Evolutionary conservation across 2,888 invertebrate genomes (phyloP).

Genomic region (Orthosia cruda): DNA sequence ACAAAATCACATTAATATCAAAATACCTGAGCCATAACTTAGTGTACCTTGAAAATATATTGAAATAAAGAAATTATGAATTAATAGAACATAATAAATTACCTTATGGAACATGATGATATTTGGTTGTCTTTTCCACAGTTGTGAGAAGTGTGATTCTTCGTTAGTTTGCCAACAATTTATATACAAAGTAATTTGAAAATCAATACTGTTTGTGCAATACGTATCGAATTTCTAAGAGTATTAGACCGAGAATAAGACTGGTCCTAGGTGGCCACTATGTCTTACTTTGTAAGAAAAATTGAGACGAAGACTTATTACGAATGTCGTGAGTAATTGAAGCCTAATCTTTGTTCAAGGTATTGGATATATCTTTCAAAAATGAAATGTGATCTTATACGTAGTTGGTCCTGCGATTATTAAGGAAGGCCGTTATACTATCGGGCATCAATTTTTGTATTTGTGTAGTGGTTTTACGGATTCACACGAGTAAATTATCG

Average conservation of each 20-base stretch:
- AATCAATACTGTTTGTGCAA: constrained; percentile 87
- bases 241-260: constrained; percentile 78
- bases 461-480: neutral
- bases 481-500: too few species aligned
- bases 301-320: neutral
- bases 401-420: neutral
- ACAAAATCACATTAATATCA: constrained; percentile 14
- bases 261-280: constrained; percentile 39
- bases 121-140: constrained; percentile 55
- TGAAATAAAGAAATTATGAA: constrained; percentile 15
- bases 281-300: neutral
- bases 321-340: constrained; percentile 15
- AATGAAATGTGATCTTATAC: too few species aligned
- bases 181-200: constrained; percentile 87
- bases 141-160: constrained; percentile 78
- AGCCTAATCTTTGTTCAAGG: constrained; percentile 27
- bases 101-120: constrained; percentile 81
- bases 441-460: too few species aligned
- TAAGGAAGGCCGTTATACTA: too few species aligned
- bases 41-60: neutral
- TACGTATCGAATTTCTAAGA: constrained; percentile 79
- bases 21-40: neutral
- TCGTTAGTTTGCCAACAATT: constrained; percentile 76
- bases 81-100: constrained; percentile 37
- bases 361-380: neutral